phyloP scores from a whole-genome alignment of 2,113 vertebrate genomes.

The Corythaixoides concolor region DNA sequence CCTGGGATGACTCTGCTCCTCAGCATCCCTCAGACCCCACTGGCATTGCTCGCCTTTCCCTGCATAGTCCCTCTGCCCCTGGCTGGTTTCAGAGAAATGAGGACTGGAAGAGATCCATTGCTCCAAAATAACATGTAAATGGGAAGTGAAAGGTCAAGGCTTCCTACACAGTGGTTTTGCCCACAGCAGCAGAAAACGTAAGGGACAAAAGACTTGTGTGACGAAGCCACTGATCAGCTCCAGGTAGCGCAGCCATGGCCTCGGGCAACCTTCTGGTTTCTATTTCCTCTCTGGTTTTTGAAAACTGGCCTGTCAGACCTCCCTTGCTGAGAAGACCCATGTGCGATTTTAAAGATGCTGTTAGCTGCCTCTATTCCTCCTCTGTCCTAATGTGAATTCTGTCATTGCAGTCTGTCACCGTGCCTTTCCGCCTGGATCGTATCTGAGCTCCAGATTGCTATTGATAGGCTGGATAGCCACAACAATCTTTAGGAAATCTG shows the following conservation, averaged over 20 bases:
- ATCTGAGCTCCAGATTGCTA: constrained; percentile 11
- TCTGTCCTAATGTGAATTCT: neutral
- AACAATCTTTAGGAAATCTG: constrained; percentile 31
- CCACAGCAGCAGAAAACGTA: neutral
- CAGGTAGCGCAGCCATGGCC: neutral
- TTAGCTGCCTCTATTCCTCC: neutral
- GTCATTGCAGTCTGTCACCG: neutral
- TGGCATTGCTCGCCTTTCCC: neutral
- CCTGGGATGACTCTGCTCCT: neutral
- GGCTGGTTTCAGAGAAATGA: neutral
- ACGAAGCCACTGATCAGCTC: neutral
- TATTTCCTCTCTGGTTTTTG: neutral
- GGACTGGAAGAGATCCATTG: neutral
- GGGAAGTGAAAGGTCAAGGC: neutral
- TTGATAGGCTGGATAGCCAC: constrained; percentile 30
- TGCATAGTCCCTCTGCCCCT: neutral
- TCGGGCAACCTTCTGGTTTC: neutral
- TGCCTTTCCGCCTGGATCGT: neutral
- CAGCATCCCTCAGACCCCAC: neutral
- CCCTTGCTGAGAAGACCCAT: neutral
- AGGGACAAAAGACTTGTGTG: neutral
- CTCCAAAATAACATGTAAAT: neutral
- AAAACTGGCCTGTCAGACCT: neutral
- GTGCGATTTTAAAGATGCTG: neutral
- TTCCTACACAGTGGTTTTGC: neutral